These are phyloP conservation scores for Hippotragus niger DNA, from an alignment of 2,113 vertebrate species.

Conservation along the genomic window DNA sequence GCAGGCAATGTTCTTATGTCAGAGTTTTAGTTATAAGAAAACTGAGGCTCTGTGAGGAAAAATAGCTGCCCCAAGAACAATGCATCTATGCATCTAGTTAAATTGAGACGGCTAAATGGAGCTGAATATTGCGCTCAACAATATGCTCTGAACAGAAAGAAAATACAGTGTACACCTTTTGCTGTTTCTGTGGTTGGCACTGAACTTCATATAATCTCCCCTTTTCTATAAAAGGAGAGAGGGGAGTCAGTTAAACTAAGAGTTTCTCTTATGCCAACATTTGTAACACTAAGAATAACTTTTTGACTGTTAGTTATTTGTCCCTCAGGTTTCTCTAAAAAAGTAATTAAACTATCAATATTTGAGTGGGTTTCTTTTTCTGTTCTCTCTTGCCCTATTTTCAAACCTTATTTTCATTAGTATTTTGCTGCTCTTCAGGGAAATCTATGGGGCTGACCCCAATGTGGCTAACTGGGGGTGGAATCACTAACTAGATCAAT, in stretches of 20 bases:
- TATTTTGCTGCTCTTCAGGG: constrained; percentile 35
- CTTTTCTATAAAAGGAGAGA: neutral
- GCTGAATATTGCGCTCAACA: neutral
- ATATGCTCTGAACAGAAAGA: neutral
- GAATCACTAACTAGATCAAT: constrained; percentile 45
- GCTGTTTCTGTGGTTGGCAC: neutral
- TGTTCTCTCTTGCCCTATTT: constrained; percentile 1
- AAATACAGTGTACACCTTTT: neutral
- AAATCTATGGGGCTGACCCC: neutral
- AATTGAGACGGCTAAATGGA: neutral
- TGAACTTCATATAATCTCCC: neutral
- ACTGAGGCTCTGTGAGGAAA: neutral
- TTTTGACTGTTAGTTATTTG: neutral
- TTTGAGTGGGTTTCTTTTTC: neutral
- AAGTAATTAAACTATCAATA: constrained; percentile 15
- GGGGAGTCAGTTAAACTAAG: neutral
- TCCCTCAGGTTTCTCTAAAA: neutral
- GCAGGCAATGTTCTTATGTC: neutral
- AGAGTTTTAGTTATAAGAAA: neutral
- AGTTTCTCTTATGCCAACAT: neutral
- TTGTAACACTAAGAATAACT: neutral
- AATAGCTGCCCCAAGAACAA: neutral
- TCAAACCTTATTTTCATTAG: constrained; percentile 33
- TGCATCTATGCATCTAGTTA: neutral
- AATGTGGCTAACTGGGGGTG: constrained; percentile 33